Conservation (phyloP, 2,888 invertebrate species). For the Acrocyrtus sp. region DNA sequence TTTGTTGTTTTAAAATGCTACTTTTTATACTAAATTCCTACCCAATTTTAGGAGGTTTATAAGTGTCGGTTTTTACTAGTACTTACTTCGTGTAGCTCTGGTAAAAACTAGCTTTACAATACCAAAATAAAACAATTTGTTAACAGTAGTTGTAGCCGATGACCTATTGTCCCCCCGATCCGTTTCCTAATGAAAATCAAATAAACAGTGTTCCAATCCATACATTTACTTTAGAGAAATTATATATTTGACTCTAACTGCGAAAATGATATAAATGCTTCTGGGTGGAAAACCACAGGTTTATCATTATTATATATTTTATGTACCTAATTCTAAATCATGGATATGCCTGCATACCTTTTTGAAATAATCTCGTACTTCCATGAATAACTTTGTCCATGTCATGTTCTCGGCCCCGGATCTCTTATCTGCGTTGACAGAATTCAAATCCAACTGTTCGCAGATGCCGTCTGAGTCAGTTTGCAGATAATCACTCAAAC, state of each 20-base stretch:
- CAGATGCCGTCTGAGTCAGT: constrained; percentile 28
- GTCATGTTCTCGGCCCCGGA: constrained; percentile 37
- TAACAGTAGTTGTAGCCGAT: no score
- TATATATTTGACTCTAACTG: no score
- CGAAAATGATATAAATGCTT: no score
- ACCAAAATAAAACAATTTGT: constrained; percentile 21
- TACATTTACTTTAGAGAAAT: no score
- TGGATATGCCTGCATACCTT: constrained; percentile 33
- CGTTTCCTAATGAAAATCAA: constrained; percentile 52
- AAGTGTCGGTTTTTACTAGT: no score
- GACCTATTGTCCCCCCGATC: constrained; percentile 13
- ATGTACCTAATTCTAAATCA: neutral
- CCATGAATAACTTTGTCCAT: constrained; percentile 43
- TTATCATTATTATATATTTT: neutral
- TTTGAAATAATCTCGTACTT: constrained; percentile 42
- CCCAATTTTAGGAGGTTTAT: neutral
- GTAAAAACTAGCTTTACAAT: constrained; percentile 30
- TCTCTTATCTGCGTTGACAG: constrained; percentile 29
- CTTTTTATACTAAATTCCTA: neutral
- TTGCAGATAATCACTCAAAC: neutral
- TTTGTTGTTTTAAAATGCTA: no score
- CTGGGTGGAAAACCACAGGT: neutral
- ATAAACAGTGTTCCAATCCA: no score
- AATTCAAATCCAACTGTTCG: constrained; percentile 40
- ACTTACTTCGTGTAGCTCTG: constrained; percentile 41